Conservation (phyloP, 2,888 invertebrate genomes). For the Acanthosoma haemorrhoidale region DNA sequence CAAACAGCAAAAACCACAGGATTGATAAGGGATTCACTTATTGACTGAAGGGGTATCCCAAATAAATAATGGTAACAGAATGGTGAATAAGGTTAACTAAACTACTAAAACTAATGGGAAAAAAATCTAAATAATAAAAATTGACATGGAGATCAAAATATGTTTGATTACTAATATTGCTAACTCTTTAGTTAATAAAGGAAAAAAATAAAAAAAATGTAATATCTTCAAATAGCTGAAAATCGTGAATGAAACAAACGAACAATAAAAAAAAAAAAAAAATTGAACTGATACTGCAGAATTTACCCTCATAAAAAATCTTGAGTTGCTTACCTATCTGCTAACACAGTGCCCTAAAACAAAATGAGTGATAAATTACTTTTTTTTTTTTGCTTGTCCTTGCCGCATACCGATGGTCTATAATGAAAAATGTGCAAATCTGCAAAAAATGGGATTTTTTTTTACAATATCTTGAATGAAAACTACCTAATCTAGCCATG, state of each 20-base stretch:
- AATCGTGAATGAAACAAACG: background rate
- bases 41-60: background rate
- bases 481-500: too few species aligned
- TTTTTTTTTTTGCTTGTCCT: background rate
- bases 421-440: too few species aligned
- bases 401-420: too few species aligned
- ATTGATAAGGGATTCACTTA: background rate
- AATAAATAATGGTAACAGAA: background rate
- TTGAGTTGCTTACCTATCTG: conserved; percentile 19
- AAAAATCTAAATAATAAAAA: background rate
- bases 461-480: too few species aligned
- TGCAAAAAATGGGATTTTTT: too few species aligned
- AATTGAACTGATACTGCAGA: background rate
- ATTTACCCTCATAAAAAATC: background rate
- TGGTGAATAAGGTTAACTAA: background rate
- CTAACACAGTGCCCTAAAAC: conserved; percentile 1
- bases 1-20: background rate
- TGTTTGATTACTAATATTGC: background rate
- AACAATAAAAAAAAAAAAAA: background rate
- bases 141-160: background rate
- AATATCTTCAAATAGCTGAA: background rate
- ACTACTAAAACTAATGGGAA: background rate
- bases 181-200: background rate
- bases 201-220: background rate
- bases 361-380: background rate